Base-by-base conservation (phyloP, 1,140 invertebrate species). In the Trachelipus rathkii region DNA sequence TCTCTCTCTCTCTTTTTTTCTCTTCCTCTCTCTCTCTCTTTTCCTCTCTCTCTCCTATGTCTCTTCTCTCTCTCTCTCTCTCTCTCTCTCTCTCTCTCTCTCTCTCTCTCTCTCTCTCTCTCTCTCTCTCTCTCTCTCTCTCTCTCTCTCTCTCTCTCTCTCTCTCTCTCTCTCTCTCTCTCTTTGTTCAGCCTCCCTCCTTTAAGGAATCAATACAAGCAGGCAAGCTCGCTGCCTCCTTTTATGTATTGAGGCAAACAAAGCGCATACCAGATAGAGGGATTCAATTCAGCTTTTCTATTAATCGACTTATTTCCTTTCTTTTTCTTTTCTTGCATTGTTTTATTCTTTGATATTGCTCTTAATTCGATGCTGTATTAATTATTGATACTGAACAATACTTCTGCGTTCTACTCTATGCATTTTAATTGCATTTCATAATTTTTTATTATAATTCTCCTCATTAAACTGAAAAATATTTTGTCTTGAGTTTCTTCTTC, bases 31-130 rank as follows among this genome's bases (percentile, higher is more conserved):
- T 67, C 60, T 67, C 60, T 67, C 60, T 67, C 60, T 67, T 11
- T 67, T 11, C 11, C 60, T 67, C 60, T 67, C 60, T 67, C 60
- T 67, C 60, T 67, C 60, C 60, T 67, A 7, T 67, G 8, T 67
- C 60, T 67, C 60, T 67, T 67, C 60, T 67, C 60, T 67, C 60
- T 67, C 60, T 67, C 60, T 9, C 60, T 67, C 60, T 67, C 60
- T 67, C 60, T 67, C 60, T 67, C 60, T 67, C 60, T 67, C 60
- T 67, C 60, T 67, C 60, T 67, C 60, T 67, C 60, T 67, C 60
- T 67, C 60, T 67, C 60, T 67, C 60, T 67, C 60, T 67, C 60
- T 67, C 60, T 67, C 60, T 67, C 60, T 67, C 60, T 67, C 60
- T 67, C 60, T 67, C 60, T 67, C 60, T 67, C 60, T 67, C 60